Conservation (phyloP, 1,140 invertebrate genomes). For the Meloidogyne chitwoodi region DNA sequence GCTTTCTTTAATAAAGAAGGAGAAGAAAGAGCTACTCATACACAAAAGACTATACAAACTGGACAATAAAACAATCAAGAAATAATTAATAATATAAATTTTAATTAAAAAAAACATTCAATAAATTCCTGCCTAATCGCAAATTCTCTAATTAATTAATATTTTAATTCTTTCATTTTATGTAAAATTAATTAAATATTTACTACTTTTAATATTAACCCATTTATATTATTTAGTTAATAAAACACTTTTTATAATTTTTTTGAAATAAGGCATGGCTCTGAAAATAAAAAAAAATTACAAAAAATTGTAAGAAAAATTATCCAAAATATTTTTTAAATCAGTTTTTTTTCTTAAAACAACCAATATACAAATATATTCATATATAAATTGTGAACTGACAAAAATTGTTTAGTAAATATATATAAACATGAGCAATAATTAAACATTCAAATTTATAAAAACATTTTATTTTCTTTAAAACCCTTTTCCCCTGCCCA, state of each 20-base stretch:
- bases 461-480: neutral
- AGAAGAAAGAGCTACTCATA: conserved; percentile 62
- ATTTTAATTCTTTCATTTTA: neutral
- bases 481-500: neutral
- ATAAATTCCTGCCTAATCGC: neutral
- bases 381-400: neutral
- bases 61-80: conserved; percentile 43
- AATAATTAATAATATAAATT: neutral
- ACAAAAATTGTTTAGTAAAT: too few species aligned
- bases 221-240: too few species aligned
- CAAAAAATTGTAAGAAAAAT: too few species aligned
- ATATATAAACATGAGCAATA: too few species aligned
- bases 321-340: too few species aligned
- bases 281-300: too few species aligned
- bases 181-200: neutral
- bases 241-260: too few species aligned
- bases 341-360: too few species aligned
- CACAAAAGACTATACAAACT: conserved; percentile 60
- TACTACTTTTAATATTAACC: too few species aligned
- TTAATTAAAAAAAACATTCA: neutral
- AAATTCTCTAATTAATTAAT: neutral
- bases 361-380: too few species aligned
- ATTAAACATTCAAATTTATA: too few species aligned
- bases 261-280: too few species aligned
- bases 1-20: conserved; percentile 60